phyloP scores from a whole-genome alignment of 2,888 invertebrate genomes.

The Neocrepidodera transversa region DNA sequence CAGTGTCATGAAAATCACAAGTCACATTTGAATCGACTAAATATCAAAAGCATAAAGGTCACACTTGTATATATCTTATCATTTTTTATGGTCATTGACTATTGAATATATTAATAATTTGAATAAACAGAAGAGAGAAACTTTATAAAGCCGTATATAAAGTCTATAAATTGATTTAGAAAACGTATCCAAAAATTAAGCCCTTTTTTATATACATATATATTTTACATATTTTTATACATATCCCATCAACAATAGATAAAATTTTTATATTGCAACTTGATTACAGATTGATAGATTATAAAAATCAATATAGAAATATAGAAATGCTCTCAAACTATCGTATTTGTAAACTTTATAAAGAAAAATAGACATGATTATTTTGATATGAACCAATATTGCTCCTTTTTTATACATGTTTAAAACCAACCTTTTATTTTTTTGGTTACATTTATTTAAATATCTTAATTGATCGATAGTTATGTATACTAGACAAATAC shows the following conservation, averaged over 20 bases:
- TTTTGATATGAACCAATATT: conserved; percentile 31
- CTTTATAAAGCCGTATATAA: too few relatives aligned
- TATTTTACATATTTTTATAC: conserved; percentile 34
- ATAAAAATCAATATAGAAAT: conserved; percentile 19
- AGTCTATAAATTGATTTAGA: conserved; percentile 11
- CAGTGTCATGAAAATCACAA: too few relatives aligned
- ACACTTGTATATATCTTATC: too few relatives aligned
- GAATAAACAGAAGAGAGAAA: too few relatives aligned
- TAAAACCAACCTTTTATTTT: neutral
- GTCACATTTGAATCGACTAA: too few relatives aligned
- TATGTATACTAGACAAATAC: too few relatives aligned
- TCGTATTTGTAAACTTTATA: conserved; percentile 10
- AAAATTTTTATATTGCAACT: conserved; percentile 31
- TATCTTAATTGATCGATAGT: too few relatives aligned
- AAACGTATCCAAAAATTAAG: conserved; percentile 36
- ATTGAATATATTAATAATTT: too few relatives aligned
- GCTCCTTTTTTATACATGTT: conserved; percentile 19
- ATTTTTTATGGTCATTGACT: too few relatives aligned
- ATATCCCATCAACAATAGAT: conserved; percentile 30
- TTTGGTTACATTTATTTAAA: neutral
- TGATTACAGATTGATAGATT: conserved; percentile 17
- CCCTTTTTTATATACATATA: conserved; percentile 29
- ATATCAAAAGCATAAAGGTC: too few relatives aligned
- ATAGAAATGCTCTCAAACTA: conserved; percentile 9
- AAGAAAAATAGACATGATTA: conserved; percentile 14